Conservation (phyloP, 53 echinoderm and acorn worm genomes). For the Patiria pectinifera region DNA sequence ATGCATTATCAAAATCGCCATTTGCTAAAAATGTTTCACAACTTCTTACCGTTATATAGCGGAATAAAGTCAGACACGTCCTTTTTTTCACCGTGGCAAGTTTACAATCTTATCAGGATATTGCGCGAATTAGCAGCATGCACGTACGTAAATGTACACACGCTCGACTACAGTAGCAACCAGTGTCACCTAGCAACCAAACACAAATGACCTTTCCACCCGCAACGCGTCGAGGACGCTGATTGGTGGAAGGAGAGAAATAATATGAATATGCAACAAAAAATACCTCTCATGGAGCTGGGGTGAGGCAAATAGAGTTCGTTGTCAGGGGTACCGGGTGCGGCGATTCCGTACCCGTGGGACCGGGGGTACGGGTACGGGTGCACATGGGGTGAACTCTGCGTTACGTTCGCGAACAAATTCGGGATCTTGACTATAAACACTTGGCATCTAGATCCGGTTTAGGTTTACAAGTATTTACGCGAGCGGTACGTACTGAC, state of each 20-base stretch:
- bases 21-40: not conserved
- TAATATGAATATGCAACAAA: conserved; percentile 41
- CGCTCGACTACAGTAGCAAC: conserved; percentile 20
- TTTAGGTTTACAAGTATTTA: too few relatives aligned
- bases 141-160: not conserved
- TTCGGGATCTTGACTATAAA: too few relatives aligned
- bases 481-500: too few relatives aligned
- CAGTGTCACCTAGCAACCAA: conserved; percentile 63
- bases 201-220: conserved; percentile 46
- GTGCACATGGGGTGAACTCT: too few relatives aligned
- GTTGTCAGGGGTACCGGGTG: not conserved
- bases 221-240: not conserved
- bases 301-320: too few relatives aligned
- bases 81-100: not conserved
- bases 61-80: not conserved
- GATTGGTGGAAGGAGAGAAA: conserved; percentile 19
- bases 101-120: not conserved
- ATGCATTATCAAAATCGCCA: not conserved
- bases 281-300: too few relatives aligned
- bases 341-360: not conserved
- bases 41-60: not conserved
- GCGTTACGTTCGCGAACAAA: too few relatives aligned
- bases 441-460: too few relatives aligned
- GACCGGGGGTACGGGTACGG: too few relatives aligned
- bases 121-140: too few relatives aligned